Base-by-base conservation (phyloP, 2,797 vertebrate species). In the Falco cherrug region DNA sequence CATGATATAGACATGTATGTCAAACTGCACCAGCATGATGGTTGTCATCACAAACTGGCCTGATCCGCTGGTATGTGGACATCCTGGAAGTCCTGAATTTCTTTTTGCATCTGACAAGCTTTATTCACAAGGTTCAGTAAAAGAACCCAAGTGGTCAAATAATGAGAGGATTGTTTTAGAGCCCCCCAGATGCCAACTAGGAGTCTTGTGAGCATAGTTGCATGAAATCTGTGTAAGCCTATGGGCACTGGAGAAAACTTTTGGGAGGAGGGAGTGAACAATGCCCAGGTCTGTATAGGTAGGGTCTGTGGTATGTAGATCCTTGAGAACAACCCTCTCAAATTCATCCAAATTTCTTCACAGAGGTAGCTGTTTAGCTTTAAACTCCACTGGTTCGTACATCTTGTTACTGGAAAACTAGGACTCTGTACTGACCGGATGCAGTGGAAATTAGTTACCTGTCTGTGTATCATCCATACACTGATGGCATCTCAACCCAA, bases 1-100 rank as follows among this genome's bases (percentile, higher is more conserved):
- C 43, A 41, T 11, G 16, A 47, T 0, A 43, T 39, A 54, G 13
- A 4, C 29, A 26, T 6, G 2, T 33, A 24, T 22, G 29, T 43
- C 35, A 84, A 77, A 28, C 22, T 74, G 20, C 8, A 6, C n/a
- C 47, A 88, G 37, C 25, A 61, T 5, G 13, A 37, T 54, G 28
- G 17, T 35, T 69, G 31, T 6, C 22, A 29, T 56, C 48, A 71
- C 1, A 1, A 81, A 31, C 31, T 71, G 69, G 26, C 33, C 53
- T 78, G 2, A 15, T 14, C 57, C 48, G 26, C 24, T 26, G 41
- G 19, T 24, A 31, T 9, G 7, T 22, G 29, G 41, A 77, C 10
- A 54, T 29, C 39, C 54, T 76, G 28, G 13, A 85, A 82, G n/a
- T 26, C 26, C 21, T 60, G 31, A 74, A 64, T 48, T 69, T 57